Conservation (phyloP, 2,113 vertebrate genomes). For the Gnathonemus longibarbis region DNA sequence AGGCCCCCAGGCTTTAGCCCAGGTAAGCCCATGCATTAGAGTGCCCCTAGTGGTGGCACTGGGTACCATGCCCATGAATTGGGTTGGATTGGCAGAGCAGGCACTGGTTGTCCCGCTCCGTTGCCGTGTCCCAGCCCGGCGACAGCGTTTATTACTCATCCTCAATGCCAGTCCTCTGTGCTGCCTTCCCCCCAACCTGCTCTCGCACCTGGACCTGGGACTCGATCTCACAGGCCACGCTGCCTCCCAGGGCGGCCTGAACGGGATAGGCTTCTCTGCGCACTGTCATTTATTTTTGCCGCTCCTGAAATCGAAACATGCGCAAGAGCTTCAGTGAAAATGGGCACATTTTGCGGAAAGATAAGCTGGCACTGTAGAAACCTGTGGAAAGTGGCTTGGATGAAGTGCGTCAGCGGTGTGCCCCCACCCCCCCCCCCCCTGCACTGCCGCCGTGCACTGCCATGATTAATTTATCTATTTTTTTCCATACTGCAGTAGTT, state of each 20-base stretch:
- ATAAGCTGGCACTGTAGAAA: constrained; percentile 1
- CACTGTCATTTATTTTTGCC: not conserved
- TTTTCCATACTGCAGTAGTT: constrained; percentile 31
- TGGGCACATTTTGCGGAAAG: not conserved
- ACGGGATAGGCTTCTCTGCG: not conserved
- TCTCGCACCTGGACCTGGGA: not conserved
- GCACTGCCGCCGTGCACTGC: constrained; percentile 35
- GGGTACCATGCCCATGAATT: not conserved
- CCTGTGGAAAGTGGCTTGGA: constrained; percentile 24
- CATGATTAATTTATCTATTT: constrained; percentile 63
- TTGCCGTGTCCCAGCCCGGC: not conserved
- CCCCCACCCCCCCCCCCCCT: constrained; percentile 16
- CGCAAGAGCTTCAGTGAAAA: not conserved
- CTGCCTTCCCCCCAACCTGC: not conserved
- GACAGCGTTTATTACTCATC: not conserved
- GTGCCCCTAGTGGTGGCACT: not conserved
- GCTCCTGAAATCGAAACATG: not conserved
- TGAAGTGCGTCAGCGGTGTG: constrained; percentile 59
- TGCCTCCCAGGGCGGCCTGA: not conserved
- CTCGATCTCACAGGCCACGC: not conserved
- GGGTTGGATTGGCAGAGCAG: not conserved
- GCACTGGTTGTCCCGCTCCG: not conserved
- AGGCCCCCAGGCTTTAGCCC: not conserved
- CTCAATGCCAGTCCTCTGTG: not conserved
- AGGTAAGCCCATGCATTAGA: not conserved